These are phyloP conservation scores for Dipodomys ordii DNA, from an alignment of 2,113 vertebrate genomes.

Conservation along the genomic window DNA sequence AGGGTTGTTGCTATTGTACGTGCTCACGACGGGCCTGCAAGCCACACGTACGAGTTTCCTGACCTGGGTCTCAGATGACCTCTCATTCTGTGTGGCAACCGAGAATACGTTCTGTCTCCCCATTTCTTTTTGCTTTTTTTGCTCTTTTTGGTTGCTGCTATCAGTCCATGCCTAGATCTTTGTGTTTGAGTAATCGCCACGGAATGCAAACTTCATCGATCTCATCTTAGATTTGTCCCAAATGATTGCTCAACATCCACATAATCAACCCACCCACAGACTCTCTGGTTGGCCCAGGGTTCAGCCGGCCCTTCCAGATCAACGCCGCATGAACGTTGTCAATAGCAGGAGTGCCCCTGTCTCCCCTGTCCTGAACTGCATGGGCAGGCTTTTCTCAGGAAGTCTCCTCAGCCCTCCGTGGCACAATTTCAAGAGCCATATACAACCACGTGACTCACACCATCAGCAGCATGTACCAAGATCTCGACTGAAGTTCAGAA, in stretches of 20 bases:
- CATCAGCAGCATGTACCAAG: not conserved
- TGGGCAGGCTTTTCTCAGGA: not conserved
- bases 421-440: not conserved
- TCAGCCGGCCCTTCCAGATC: not conserved
- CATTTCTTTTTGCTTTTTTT: not conserved
- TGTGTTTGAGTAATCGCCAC: not conserved
- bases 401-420: not conserved
- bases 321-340: not conserved
- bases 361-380: not conserved
- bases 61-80: not conserved
- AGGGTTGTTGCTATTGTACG: not conserved
- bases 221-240: not conserved
- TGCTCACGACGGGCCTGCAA: not conserved
- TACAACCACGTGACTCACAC: not conserved
- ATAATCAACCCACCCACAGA: not conserved
- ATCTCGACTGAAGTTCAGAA: not conserved
- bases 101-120: not conserved
- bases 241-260: not conserved
- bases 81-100: not conserved
- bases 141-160: not conserved
- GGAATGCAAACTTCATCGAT: not conserved
- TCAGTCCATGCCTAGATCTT: not conserved
- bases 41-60: not conserved
- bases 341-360: rapidly evolving
- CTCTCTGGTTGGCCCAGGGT: not conserved